These are phyloP conservation scores for Aphaenogaster ashmeadi DNA, from an alignment of 1,140 invertebrate genomes.

Conservation along the genomic window DNA sequence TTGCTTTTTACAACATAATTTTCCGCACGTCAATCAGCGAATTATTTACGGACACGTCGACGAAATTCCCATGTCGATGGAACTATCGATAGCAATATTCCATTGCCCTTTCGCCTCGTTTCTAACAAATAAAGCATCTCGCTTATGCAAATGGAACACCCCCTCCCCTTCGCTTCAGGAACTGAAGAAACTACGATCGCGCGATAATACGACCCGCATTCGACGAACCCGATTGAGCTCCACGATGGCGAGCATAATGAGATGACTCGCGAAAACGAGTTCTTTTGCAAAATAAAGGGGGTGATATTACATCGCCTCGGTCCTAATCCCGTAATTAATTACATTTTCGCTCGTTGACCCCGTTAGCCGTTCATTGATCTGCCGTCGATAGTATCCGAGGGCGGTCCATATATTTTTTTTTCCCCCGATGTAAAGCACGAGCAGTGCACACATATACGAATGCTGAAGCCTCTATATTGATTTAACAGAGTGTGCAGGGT, in stretches of 20 bases:
- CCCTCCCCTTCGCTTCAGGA: neutral
- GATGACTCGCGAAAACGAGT: neutral
- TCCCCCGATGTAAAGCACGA: conserved; percentile 16
- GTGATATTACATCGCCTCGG: neutral
- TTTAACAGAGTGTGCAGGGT: conserved; percentile 53
- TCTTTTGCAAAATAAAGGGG: neutral
- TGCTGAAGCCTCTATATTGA: conserved; percentile 47
- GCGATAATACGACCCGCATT: neutral
- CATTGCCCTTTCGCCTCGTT: neutral
- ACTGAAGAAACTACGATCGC: neutral
- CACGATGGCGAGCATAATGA: neutral
- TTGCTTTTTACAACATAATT: conserved; percentile 20
- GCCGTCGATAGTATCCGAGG: neutral
- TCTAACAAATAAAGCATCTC: neutral
- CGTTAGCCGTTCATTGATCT: conserved; percentile 5
- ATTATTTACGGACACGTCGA: conserved; percentile 32
- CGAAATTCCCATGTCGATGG: neutral
- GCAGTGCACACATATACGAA: conserved; percentile 29
- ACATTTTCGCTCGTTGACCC: conserved; percentile 17
- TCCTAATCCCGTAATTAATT: conserved; percentile 42
- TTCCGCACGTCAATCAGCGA: conserved; percentile 10
- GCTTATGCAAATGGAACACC: neutral
- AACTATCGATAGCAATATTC: neutral
- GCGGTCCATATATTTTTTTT: neutral
- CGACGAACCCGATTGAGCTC: neutral